Evolutionary conservation across 2,797 vertebrate species (phyloP), one percentile per base, ranked within the genome.

Genomic region (Nasua narica): DNA sequence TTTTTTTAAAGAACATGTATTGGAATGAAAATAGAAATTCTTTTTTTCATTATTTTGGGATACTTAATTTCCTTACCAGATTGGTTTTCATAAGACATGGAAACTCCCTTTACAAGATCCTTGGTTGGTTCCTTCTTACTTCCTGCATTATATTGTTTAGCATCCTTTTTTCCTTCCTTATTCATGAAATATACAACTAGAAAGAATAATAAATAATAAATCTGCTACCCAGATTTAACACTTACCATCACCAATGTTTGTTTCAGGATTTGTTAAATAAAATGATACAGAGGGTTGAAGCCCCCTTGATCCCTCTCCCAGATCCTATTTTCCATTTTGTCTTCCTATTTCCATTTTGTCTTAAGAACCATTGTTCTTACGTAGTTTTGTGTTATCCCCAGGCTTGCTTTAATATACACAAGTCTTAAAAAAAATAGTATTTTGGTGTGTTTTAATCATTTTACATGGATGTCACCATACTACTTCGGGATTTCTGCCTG

Each of bases 1-100:
- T 11, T 7, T 40, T 72, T 46, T 74, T 46, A n/a, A 62, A 82
- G 52, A 23, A 50, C 40, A 8, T 50, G 35, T 48, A 50, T 65
- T 89, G 52, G 52, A 94, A 58, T 89, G 56, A 85, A 91, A 81
- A 67, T 65, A 74, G 62, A 72, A 92, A 92, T 54, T 58, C 40
- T 87, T 74, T 74, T 84, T 62, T 40, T 87, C 12, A 19, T 27
- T 78, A 46, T 70, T 84, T 85, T 48, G 40, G 32, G 43, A 52
- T 58, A 37, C 16, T 65, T 72, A 56, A 60, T 94, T 74, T 94
- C 69, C 79, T 62, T 46, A 65, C 29, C 70, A 88, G 5, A 4
- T 2, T 88, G 62, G 14, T 40, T 85, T 85, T 94, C 48, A 10
- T 87, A 74, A 88, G 8, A 74, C 23, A 7, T 2, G 43, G 84